These are phyloP conservation scores for Amphiura filiformis DNA, from an alignment of 35 echinoderm and acorn worm genomes.

Conservation along the genomic window DNA sequence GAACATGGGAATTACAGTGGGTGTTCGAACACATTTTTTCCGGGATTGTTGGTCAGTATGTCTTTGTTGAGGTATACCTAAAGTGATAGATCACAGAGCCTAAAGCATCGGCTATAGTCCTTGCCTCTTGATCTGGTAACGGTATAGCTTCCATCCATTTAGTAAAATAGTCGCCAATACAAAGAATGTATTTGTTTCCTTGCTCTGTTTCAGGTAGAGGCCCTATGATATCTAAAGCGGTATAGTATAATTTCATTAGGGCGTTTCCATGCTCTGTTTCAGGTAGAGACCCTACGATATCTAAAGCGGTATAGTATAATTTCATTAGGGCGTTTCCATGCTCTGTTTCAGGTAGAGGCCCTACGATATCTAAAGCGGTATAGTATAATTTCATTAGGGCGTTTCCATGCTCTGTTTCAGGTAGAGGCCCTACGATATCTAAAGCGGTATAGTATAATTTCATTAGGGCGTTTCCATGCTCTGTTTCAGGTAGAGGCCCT, in stretches of 20 bases:
- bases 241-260: constrained; percentile 1
- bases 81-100: constrained; percentile 26
- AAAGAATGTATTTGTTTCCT: constrained; percentile 38
- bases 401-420: not conserved
- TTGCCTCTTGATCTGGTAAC: constrained; percentile 46
- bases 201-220: constrained; percentile 23
- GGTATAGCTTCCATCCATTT: constrained; percentile 60
- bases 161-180: constrained; percentile 59
- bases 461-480: not conserved
- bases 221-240: constrained; percentile 53
- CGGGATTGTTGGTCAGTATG: constrained; percentile 69
- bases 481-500: constrained; percentile 49
- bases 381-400: constrained; percentile 20
- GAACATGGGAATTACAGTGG: too few relatives aligned
- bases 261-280: constrained; percentile 17
- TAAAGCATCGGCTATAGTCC: constrained; percentile 36
- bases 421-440: constrained; percentile 53
- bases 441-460: constrained; percentile 28
- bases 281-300: constrained; percentile 49
- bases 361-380: constrained; percentile 42
- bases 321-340: constrained; percentile 9
- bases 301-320: constrained; percentile 25
- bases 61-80: constrained; percentile 21
- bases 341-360: constrained; percentile 47
- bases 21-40: too few relatives aligned